Conservation (phyloP, 2,888 invertebrate genomes). For the Acrocera orbiculus region DNA sequence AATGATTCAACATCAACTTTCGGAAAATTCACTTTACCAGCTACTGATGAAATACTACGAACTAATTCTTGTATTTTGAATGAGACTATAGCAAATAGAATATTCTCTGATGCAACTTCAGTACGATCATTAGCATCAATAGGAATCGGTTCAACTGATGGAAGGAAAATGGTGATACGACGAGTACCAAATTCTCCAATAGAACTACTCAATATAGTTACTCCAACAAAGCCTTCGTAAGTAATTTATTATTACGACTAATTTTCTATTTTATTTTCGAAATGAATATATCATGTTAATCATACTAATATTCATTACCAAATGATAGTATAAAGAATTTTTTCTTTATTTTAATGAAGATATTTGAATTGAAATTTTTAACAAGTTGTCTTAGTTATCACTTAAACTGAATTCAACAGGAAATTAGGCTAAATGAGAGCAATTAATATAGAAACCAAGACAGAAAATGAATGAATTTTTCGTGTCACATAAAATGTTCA, state of each 20-base stretch:
- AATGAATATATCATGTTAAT: neutral
- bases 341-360: no score
- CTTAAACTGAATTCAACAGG: no score
- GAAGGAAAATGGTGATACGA: slow-evolving; percentile 65
- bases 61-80: slow-evolving; percentile 38
- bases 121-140: slow-evolving; percentile 66
- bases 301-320: no score
- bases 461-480: no score
- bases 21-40: slow-evolving; percentile 33
- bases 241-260: slow-evolving; percentile 32
- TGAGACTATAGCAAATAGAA: slow-evolving; percentile 38
- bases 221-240: slow-evolving; percentile 58
- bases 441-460: no score
- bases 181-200: slow-evolving; percentile 71
- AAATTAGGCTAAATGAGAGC: no score
- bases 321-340: no score
- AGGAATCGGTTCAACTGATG: slow-evolving; percentile 78
- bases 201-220: slow-evolving; percentile 69
- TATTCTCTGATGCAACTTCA: slow-evolving; percentile 49
- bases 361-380: no score
- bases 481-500: no score
- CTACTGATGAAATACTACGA: slow-evolving; percentile 26
- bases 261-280: neutral
- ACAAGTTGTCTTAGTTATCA: no score
- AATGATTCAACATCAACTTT: slow-evolving; percentile 16